Evolutionary conservation across 2,888 invertebrate genomes (phyloP), one percentile per base, ranked within the genome.

Genomic region (Macrosoma leucophasiata): DNA sequence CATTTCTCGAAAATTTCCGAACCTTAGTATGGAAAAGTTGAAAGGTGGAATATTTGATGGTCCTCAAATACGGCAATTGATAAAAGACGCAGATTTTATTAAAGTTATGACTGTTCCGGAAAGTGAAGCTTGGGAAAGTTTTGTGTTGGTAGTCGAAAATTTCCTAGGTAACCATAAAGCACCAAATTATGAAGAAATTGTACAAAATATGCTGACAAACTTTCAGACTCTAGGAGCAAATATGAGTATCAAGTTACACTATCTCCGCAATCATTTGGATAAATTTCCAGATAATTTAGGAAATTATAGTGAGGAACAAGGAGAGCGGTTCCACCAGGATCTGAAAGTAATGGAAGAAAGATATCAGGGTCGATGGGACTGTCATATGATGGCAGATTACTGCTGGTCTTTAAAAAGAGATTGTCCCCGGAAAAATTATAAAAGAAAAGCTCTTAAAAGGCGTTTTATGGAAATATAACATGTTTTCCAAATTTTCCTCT

Each of bases 391-490:
- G 32, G 27, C 29, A 25, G 33, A 37, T 25, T 33, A 37, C 7
- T 37, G 33, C 29, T 37, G 25, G 32, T 28, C 28, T 14, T 32
- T 36, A 13, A 36, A 26, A 30, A 8, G 25, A 36, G 31, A 31
- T 18, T 13, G 26, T 12, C 29, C 36, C n/a, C 18, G 26, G 30
- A 15, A 11, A 21, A 13, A 9, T 30, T 12, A 26, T 30, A 2
- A 26, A 30, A 36, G 21, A 43, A 46, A 38, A 25, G 11, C 27
- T 17, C 39, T 36, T 23, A 24, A 30, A 33, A 29, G 13, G 8
- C 9, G 21, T 12, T 15, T 21, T 29, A 12, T 13, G 29, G 20
- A 35, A 29, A 20, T 20, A 30, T 13, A 13, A 10, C 11, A n/a
- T n/a, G n/a, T n/a, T n/a, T n/a, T n/a, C n/a, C n/a, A n/a, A n/a